A percentile compares a stretch with the other conserved stretches of the same genome.
Evolutionary conservation across 2,888 invertebrate genomes (phyloP).

Genomic region (Podabrus alpinus): DNA sequence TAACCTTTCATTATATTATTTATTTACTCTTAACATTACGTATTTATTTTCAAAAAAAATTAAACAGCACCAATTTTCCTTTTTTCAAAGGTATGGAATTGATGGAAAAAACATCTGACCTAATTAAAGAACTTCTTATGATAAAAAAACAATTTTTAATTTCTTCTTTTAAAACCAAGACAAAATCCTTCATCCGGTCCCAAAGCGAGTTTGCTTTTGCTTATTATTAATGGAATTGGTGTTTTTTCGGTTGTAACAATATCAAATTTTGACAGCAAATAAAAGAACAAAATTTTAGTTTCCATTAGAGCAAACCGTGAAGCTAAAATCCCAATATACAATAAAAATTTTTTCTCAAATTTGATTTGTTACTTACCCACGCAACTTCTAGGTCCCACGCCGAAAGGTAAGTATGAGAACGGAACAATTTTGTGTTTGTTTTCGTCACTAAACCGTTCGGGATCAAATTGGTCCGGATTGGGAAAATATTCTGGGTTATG

Average conservation of each 20-base stretch:
- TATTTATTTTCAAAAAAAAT: too few species aligned
- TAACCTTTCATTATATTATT: too few species aligned
- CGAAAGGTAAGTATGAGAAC: conserved; percentile 60
- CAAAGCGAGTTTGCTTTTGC: conserved; percentile 31
- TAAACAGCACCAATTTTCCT: too few species aligned
- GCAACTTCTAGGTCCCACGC: conserved; percentile 51
- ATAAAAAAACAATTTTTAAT: too few species aligned
- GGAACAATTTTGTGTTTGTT: conserved; percentile 57
- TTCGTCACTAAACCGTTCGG: conserved; percentile 60
- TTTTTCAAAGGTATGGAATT: too few species aligned
- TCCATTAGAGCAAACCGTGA: conserved; percentile 35
- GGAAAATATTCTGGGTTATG: conserved; percentile 61
- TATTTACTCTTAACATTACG: too few species aligned
- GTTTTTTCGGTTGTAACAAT: conserved; percentile 41
- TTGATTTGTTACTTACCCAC: conserved; percentile 41
- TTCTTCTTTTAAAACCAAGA: conserved; percentile 39
- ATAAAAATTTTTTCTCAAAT: neutral
- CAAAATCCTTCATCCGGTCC: conserved; percentile 40
- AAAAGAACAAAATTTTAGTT: conserved; percentile 38
- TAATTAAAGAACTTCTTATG: too few species aligned
- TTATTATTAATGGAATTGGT: conserved; percentile 40
- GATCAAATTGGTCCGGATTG: conserved; percentile 58
- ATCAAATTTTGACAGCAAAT: conserved; percentile 41
- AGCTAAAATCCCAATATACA: conserved; percentile 39
- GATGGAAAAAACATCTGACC: too few species aligned